These are phyloP conservation scores for Epinotia nisella DNA, from an alignment of 2,888 invertebrate genomes.

Conservation along the genomic window DNA sequence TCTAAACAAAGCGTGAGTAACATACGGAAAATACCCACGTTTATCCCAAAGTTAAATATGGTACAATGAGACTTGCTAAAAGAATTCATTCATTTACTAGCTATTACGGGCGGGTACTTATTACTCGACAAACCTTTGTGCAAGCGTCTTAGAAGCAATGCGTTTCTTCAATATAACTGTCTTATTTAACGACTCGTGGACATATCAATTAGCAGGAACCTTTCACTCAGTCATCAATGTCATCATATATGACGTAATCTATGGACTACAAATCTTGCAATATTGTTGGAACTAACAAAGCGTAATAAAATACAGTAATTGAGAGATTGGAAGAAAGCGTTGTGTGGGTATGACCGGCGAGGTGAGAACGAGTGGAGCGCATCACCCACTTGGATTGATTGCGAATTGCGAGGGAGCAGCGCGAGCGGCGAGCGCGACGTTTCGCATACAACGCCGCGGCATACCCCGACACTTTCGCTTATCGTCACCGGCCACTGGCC, in stretches of 20 bases:
- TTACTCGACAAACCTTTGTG: neutral
- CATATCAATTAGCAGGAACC: slow-evolving; percentile 46
- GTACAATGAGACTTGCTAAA: neutral
- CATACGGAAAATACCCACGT: neutral
- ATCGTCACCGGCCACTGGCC: slow-evolving; percentile 47
- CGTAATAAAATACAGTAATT: slow-evolving; percentile 54
- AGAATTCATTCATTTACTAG: neutral
- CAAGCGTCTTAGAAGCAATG: slow-evolving; percentile 29
- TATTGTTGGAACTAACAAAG: slow-evolving; percentile 54
- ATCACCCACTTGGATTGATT: slow-evolving; percentile 65
- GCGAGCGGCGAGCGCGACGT: slow-evolving; percentile 47
- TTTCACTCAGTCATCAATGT: slow-evolving; percentile 55
- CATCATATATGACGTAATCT: slow-evolving; percentile 49
- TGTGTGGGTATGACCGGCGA: slow-evolving; percentile 55
- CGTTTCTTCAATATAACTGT: slow-evolving; percentile 44
- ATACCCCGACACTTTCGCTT: slow-evolving; percentile 70
- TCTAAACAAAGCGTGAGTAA: neutral
- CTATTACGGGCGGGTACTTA: neutral
- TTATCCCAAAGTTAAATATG: neutral
- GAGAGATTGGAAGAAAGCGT: slow-evolving; percentile 67
- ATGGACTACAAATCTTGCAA: slow-evolving; percentile 34
- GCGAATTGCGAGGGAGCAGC: slow-evolving; percentile 47
- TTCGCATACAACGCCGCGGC: slow-evolving; percentile 46
- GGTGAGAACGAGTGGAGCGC: slow-evolving; percentile 68
- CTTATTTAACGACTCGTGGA: slow-evolving; percentile 29